Evolutionary conservation across 2,888 invertebrate species (phyloP).

Genomic region (Cylindroiulus punctatus): DNA sequence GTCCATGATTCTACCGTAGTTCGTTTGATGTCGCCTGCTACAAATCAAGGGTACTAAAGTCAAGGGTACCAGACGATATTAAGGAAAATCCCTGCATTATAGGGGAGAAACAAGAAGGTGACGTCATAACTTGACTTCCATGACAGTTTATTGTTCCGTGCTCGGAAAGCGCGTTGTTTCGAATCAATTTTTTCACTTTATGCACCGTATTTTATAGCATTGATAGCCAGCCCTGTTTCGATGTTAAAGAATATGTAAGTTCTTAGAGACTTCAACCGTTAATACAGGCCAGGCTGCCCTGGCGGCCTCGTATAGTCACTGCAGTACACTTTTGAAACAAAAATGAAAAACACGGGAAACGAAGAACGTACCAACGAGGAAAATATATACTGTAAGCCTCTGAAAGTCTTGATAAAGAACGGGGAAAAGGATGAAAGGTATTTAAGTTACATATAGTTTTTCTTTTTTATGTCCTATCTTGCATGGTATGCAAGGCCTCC

Average conservation of each 20-base stretch:
- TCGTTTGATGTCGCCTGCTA: background rate
- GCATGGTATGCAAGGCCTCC: background rate
- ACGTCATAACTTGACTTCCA: background rate
- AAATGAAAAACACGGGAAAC: background rate
- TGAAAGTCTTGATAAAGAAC: slow-evolving; percentile 48
- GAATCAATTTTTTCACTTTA: background rate
- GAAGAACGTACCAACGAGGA: slow-evolving; percentile 24
- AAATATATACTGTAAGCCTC: slow-evolving; percentile 31
- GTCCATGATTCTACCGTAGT: background rate
- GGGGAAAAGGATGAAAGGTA: slow-evolving; percentile 45
- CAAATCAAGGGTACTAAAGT: background rate
- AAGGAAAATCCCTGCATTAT: background rate
- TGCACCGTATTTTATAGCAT: no score
- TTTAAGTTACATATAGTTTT: background rate
- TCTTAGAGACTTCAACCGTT: background rate
- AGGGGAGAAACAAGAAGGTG: background rate
- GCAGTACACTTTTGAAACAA: background rate
- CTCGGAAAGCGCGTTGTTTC: slow-evolving; percentile 7
- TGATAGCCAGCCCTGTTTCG: background rate
- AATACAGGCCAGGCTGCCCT: background rate
- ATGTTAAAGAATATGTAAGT: background rate
- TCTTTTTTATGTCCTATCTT: background rate
- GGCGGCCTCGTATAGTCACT: no score
- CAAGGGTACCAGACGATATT: background rate
- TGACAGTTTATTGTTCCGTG: slow-evolving; percentile 1